Evolutionary conservation across 2,888 invertebrate species (phyloP).

Genomic region (Cerastoderma edule): DNA sequence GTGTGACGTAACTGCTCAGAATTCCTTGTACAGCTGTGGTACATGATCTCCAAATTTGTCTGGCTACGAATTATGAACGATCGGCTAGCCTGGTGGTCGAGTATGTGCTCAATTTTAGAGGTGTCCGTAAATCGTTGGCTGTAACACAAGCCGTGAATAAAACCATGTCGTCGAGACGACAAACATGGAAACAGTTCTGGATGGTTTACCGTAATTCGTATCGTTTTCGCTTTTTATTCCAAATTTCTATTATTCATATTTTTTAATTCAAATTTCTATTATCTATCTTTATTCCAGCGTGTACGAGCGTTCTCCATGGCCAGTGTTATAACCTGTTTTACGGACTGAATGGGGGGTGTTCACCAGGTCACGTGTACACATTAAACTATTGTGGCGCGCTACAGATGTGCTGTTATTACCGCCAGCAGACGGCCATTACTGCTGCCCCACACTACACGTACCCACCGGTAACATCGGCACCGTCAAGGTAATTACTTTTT

Average conservation of each 20-base stretch:
- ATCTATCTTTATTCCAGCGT: conserved; percentile 30
- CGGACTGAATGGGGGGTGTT: conserved; percentile 47
- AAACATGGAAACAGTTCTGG: background rate
- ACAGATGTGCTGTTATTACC: conserved; percentile 55
- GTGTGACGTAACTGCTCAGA: no score
- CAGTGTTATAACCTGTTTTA: conserved; percentile 34
- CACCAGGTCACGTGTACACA: conserved; percentile 54
- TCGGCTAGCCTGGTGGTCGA: no score
- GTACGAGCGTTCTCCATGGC: conserved; percentile 29
- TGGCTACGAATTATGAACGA: no score
- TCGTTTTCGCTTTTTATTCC: background rate
- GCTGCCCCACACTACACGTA: no score
- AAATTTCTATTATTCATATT: background rate
- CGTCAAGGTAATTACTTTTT: no score
- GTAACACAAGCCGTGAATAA: background rate
- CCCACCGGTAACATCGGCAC: conserved; percentile 26
- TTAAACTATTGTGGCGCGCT: conserved; percentile 65
- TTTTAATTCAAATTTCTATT: background rate
- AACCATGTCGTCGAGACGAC: background rate
- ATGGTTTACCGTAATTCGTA: background rate
- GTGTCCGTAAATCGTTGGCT: background rate
- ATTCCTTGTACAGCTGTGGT: no score
- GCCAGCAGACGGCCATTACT: conserved; percentile 5
- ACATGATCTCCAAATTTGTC: no score
- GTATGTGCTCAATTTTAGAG: no score